These are phyloP conservation scores for Cheirogaleus major DNA, from an alignment of 2,797 vertebrate genomes.

Conservation along the genomic window DNA sequence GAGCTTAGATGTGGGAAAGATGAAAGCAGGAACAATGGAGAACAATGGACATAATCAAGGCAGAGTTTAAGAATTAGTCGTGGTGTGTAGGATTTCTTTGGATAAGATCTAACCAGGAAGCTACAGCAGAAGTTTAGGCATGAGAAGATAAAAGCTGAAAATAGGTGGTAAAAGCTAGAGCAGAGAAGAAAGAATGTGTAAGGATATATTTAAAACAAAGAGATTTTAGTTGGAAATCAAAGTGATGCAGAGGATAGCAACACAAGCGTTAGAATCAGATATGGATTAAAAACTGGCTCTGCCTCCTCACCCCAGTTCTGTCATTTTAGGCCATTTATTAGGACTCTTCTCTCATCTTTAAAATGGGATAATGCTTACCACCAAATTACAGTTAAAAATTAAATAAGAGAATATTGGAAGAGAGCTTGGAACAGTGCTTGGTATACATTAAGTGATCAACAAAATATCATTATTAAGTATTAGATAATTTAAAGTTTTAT, in stretches of 20 bases:
- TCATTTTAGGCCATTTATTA: background rate
- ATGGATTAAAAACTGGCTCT: background rate
- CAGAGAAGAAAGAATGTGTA: background rate
- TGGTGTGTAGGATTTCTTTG: background rate
- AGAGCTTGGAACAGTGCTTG: background rate
- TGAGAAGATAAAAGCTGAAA: background rate
- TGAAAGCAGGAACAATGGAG: background rate
- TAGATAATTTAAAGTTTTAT: background rate
- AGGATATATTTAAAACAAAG: background rate
- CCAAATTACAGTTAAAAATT: background rate
- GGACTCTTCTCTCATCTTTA: background rate
- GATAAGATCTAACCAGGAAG: background rate
- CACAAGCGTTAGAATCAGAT: background rate
- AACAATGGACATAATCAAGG: background rate
- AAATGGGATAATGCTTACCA: background rate
- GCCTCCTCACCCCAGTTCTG: accelerated
- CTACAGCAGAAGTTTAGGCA: background rate
- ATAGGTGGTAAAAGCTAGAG: background rate
- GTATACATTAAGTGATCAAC: background rate
- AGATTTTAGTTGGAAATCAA: background rate
- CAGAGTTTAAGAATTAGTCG: background rate
- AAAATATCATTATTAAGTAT: background rate
- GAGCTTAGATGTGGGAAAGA: background rate
- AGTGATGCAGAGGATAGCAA: background rate
- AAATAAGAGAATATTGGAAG: background rate